Base-by-base conservation (phyloP, 2,888 invertebrate genomes). In the Pantelozetes paolii region DNA sequence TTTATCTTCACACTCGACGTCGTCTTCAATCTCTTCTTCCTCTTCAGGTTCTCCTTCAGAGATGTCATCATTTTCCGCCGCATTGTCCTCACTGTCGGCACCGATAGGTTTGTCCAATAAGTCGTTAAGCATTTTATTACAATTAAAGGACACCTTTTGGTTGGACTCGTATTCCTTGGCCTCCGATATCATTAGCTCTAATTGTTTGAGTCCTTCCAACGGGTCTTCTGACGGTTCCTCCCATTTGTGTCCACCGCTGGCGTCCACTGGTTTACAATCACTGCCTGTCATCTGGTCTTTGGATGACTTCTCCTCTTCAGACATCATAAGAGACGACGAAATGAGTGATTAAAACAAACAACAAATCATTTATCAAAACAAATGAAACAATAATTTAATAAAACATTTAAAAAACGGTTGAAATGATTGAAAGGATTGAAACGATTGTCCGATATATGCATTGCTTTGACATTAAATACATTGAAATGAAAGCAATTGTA, bases 11-110 rank as follows among this genome's bases (percentile, higher is more conserved):
- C 15, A 11, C 20, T 72, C 40, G 32, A 75, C 72, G 42, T 75
- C 72, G 40, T 42, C 59, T 64, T 86, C 82, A 90, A 90, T 20
- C 86, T 80, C 78, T 85, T 84, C 79, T 85, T 86, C 84, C 13
- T 62, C 30, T 23, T 73, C 74, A 57, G 72, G 40, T n/a, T 71
- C 62, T 36, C 82, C 83, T 71, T 80, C 80, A 15, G 78, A 79
- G 2, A 77, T 82, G 64, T 81, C 81, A 40, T 82, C 82, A 40
- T 80, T 82, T 71, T 80, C 73, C 62, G 71, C 48, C 48, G 74
- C 71, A 71, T 64, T 69, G 50, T 70, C 57, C 28, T 40, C 64
- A 77, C 70, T 77, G 78, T 23, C 77, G 77, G 48, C 77, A 77
- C 45, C 76, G 74, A 48, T 64, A 74, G 74, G 72, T 74, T 67